Base-by-base conservation (phyloP, 2,888 invertebrate genomes). In the Eilema griseolum region DNA sequence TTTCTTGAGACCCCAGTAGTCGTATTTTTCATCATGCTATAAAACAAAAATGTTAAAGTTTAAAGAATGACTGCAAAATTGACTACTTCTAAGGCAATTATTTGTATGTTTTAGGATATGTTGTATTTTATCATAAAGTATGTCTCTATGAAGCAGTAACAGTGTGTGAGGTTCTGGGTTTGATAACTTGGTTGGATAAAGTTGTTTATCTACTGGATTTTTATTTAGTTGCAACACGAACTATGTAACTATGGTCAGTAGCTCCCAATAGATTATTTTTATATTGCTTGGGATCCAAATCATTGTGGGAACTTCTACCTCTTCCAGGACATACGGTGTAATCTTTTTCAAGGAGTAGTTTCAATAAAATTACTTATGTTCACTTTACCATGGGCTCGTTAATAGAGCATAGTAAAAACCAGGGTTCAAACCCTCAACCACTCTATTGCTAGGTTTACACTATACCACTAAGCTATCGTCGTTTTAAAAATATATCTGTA, bases 1-100 rank as follows among this genome's bases (percentile, higher is more conserved):
- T 87, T 97, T 98, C 92, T 98, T 98, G 84, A 98, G 94, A 26
- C 97, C 96, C 97, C 97, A 97, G 78, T 97, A 96, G 90, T 97
- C 97, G 81, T 97, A 97, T 78, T 95, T 95, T 73, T 92, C 89
- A 3, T 88, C 88, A 20, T 94, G 75, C 84, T 91, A 86, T 66
- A 67, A 71, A 46, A 14, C 52, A 56, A 31, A 61, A 20, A 5
- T 23, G 28, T 24, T n/a, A n/a, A n/a, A n/a, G n/a, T n/a, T n/a
- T n/a, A n/a, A 23, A 1, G 33, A 67, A 24, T 24, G 4, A 24
- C 12, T 26, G 14, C 12, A 24, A 14, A 59, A 14, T 24, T 28
- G 20, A 20, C 61, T n/a, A 31, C 16, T 28, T 28, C 8, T 0
- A 61, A 31, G 20, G 10, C n/a, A 7, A 46, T 46, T 41, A 16